A percentile compares a stretch with the other conserved stretches of the same genome.
phyloP scores from a whole-genome alignment of 2,797 vertebrate species.

The Eurystomus glaucurus region DNA sequence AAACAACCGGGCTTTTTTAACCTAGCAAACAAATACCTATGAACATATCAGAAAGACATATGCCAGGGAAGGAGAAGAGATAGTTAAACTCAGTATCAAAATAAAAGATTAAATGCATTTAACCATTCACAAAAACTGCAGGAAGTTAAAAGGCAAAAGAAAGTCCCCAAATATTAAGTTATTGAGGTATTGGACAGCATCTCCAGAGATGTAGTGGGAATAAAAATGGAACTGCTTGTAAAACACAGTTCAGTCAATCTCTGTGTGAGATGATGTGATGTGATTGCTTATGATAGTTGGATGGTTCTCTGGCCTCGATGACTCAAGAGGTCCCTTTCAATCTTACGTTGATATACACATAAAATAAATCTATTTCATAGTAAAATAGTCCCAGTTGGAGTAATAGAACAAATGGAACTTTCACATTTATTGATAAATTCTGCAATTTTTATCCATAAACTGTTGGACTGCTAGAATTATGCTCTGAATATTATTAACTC shows the following conservation, averaged over 20 bases:
- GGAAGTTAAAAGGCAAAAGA: not conserved
- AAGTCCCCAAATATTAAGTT: not conserved
- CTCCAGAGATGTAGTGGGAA: not conserved
- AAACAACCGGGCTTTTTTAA: not conserved
- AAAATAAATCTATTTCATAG: not conserved
- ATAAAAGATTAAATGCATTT: not conserved
- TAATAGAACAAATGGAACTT: constrained; percentile 25
- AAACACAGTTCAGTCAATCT: not conserved
- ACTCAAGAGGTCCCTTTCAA: not conserved
- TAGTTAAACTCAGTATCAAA: not conserved
- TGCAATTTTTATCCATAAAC: not conserved
- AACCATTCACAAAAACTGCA: not conserved
- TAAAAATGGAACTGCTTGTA: not conserved
- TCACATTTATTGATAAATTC: not conserved
- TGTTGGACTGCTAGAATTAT: not conserved
- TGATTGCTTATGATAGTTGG: not conserved
- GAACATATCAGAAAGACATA: not conserved
- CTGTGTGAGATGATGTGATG: not conserved
- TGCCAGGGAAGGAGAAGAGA: not conserved
- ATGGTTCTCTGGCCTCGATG: not conserved
- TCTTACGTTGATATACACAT: not conserved
- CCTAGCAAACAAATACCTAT: not conserved
- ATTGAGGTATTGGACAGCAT: not conserved
- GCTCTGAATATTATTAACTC: not conserved
- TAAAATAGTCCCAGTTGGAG: not conserved